Conservation (phyloP, 2,113 vertebrate species). For the Dicaeum eximium region DNA sequence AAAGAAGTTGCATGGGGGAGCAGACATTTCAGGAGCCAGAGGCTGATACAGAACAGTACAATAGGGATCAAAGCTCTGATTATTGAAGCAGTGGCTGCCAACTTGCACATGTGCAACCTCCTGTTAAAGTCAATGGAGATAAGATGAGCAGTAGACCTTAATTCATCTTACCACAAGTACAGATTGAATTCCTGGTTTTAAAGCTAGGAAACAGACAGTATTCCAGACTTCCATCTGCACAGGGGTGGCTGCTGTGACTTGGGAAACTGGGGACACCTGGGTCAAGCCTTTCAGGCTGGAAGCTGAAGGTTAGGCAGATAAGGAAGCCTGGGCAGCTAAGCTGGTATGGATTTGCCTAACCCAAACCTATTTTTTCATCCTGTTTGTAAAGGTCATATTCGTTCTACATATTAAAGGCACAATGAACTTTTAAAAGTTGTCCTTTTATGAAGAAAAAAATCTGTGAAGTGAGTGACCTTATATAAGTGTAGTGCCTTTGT, state of each 20-base stretch:
- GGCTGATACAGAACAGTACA: not conserved
- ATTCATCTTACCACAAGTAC: not conserved
- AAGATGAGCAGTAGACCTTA: not conserved
- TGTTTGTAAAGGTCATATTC: not conserved
- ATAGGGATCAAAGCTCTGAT: not conserved
- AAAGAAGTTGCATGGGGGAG: not conserved
- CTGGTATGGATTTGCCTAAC: not conserved
- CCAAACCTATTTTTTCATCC: not conserved
- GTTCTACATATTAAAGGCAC: not conserved
- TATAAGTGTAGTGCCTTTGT: not conserved
- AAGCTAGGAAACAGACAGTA: not conserved
- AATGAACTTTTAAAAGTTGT: not conserved
- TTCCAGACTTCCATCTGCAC: not conserved
- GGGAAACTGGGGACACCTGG: not conserved
- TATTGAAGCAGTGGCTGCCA: not conserved
- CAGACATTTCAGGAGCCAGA: not conserved
- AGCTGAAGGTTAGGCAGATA: not conserved
- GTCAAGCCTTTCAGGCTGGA: not conserved
- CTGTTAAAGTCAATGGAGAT: not conserved
- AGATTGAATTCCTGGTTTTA: not conserved
- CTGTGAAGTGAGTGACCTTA: not conserved
- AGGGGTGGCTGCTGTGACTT: not conserved
- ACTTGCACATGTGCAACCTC: rapidly evolving
- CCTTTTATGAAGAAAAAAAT: not conserved
- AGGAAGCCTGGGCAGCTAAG: not conserved